Base-by-base conservation (phyloP, 2,888 invertebrate species). In the Pseudococcus longispinus region DNA sequence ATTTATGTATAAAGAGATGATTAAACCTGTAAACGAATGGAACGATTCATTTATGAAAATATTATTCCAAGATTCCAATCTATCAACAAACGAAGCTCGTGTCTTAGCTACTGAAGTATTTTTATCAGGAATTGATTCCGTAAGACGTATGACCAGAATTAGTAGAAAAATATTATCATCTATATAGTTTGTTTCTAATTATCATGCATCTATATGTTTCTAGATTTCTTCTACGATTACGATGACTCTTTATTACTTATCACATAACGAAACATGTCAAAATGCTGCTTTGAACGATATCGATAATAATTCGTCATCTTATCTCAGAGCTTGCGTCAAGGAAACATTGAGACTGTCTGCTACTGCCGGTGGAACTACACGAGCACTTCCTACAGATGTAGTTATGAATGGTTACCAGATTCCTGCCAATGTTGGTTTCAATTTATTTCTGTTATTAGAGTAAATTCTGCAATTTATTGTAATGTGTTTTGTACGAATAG, bases 111-210 rank as follows among this genome's bases (percentile, higher is more conserved):
- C 92, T 87, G 93, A 93, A 88, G 89, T 93, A 88, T 93, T 93
- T 89, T 91, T 92, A 65, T 93, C 93, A 88, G 93, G 93, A 13
- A 91, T 93, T 23, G 93, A 92, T 89, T 93, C 93, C 46, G 92
- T 92, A 80, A 42, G 32, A 65, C n/a, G 60, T n/a, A 60, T 23
- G 6, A 13, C 2, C 5, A 32, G 32, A 2, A 32, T 32, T 32
- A 37, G 8, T 37, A 9, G 37, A 4, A 15, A 46, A 46, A 46
- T 46, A 11, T 0, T 13, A 44, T 44, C n/a, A 44, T 15, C 15
- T 46, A 46, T 1, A 46, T n/a, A 46, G 13, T 32, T 37, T 37
- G 9, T 32, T n/a, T 4, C 13, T 70, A 29, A 70, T 13, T 37
- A 37, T 77, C n/a, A 1, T 77, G 4, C 11, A 18, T 2, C 11